Conservation (phyloP, 1,140 invertebrate species). For the Drosophila nigrodunni region DNA sequence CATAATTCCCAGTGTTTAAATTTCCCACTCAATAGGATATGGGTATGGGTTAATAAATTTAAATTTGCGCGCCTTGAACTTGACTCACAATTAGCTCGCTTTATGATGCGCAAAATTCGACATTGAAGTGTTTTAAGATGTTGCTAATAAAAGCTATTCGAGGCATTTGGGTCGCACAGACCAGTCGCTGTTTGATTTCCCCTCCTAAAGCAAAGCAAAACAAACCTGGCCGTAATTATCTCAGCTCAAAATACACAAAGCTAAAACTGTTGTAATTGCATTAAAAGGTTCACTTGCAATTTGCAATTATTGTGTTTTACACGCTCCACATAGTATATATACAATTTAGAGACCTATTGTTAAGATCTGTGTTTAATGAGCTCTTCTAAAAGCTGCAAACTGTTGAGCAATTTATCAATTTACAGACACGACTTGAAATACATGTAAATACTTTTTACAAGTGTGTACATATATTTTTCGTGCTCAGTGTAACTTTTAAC, state of each 20-base stretch:
- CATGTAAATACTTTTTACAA: background rate
- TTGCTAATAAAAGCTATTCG: constrained; percentile 30
- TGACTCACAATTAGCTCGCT: constrained; percentile 54
- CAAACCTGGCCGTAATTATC: background rate
- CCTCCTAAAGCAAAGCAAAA: background rate
- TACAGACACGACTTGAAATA: background rate
- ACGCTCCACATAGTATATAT: constrained; percentile 4
- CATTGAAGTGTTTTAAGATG: constrained; percentile 38
- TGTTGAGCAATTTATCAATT: constrained; percentile 23
- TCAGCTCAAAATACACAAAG: background rate
- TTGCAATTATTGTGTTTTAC: constrained; percentile 20
- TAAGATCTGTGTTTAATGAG: background rate
- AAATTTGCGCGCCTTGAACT: constrained; percentile 56
- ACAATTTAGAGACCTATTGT: background rate
- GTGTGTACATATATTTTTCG: background rate
- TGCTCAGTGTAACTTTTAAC: too few species aligned
- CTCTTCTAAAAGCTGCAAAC: background rate
- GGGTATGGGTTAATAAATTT: constrained; percentile 19
- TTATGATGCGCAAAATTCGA: constrained; percentile 55
- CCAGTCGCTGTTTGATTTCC: constrained; percentile 17
- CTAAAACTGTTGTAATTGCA: constrained; percentile 57
- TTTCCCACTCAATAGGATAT: constrained; percentile 10
- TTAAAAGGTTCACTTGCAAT: constrained; percentile 44
- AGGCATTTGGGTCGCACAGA: constrained; percentile 35
- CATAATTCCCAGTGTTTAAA: too few species aligned